Base-by-base conservation (phyloP, 1,140 invertebrate species). In the Solen grandis region DNA sequence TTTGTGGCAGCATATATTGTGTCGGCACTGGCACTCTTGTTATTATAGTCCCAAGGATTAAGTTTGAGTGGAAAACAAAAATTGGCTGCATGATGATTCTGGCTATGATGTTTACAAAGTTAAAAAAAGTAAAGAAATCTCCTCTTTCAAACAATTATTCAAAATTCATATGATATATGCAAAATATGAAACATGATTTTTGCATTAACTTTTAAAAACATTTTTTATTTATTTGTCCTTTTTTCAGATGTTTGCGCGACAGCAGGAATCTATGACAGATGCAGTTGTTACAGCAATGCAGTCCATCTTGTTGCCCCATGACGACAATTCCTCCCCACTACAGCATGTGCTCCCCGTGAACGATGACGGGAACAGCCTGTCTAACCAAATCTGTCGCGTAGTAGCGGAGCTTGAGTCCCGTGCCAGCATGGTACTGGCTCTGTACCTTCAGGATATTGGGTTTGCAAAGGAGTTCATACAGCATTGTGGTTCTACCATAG, bases 371-470 rank as follows among this genome's bases (percentile, higher is more conserved):
- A 90, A 88, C 74, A 83, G 82, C 25, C 83, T 92, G 50, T 72
- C 82, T 59, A 90, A 92, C 78, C 88, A 90, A 69, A 87, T 90
- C 25, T 91, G 89, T 68, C 84, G 92, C 19, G 87, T 93, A 19
- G 77, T 92, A 29, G 90, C 90, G 1, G 92, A 93, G 86, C 88
- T 93, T 35, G 79, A 90, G 77, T 90, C 92, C 5, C 81, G 91
- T 27, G 90, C 91, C 0, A 89, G 89, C 75, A 88, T 89, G 81
- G 89, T 92, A 31, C 81, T 93, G 31, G 83, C 91, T 0, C 82
- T 82, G 22, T 89, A 91, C 79, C 73, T 92, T 33, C 83, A 89
- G 29, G 87, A 92, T 70, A 72, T 88, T 13, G 81, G 87, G 31
- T 92, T 93, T 79, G 85, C 89, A 8, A 88, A 86, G 59, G 83